Percentiles rank a stretch among this genome's conserved stretches.
These are phyloP conservation scores for Cepaea nemoralis DNA, from an alignment of 1,140 invertebrate genomes.

Conservation along the genomic window DNA sequence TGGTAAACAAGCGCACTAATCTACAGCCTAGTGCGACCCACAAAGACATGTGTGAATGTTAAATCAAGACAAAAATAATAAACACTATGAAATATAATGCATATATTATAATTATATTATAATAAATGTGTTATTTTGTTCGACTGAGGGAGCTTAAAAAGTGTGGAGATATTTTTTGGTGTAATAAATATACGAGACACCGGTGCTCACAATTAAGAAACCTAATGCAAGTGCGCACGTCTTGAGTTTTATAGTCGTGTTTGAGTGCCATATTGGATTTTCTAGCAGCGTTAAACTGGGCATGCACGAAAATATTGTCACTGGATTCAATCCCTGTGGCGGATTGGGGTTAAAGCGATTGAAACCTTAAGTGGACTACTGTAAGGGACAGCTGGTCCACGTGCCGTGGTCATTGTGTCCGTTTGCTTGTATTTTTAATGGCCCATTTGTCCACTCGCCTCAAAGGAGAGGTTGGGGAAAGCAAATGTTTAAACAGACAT, in stretches of 20 bases:
- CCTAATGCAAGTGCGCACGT: no score
- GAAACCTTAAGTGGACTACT: slow-evolving; percentile 11
- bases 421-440: not conserved
- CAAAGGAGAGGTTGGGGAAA: not conserved
- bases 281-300: not conserved
- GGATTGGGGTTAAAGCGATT: not conserved
- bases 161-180: no score
- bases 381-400: slow-evolving; percentile 5
- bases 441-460: not conserved
- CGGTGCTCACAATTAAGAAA: not conserved
- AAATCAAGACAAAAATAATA: no score
- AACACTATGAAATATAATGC: no score
- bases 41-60: no score
- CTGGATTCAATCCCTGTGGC: not conserved
- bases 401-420: not conserved
- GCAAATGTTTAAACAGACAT: not conserved
- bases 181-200: no score
- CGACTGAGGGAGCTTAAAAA: no score
- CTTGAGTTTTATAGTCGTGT: not conserved
- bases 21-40: no score
- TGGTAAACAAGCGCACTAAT: no score
- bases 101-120: no score
- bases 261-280: not conserved
- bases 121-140: no score
- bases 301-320: not conserved